Conservation (phyloP, 1,140 invertebrate genomes). For the Penaeus japonicus region DNA sequence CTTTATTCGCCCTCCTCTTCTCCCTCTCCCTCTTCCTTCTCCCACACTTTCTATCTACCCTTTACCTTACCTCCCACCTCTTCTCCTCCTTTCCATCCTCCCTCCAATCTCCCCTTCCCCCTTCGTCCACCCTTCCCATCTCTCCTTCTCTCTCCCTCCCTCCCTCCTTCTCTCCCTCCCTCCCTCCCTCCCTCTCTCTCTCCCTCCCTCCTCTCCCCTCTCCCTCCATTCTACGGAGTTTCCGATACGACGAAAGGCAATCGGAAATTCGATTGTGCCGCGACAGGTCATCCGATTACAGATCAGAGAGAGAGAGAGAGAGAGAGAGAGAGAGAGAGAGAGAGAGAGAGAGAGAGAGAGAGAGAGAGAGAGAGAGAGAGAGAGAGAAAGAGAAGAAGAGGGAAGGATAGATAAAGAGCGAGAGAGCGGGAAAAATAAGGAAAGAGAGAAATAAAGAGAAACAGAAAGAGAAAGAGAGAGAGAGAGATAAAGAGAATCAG, state of each 20-base stretch:
- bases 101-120: background rate
- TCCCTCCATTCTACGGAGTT: background rate
- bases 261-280: too few species aligned
- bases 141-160: background rate
- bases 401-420: background rate
- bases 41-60: background rate
- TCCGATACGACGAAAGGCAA: too few species aligned
- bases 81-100: background rate
- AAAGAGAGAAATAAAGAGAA: background rate
- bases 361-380: too few species aligned
- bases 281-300: too few species aligned
- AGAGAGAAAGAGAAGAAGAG: background rate
- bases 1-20: background rate
- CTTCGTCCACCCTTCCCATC: background rate
- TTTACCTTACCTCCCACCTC: background rate
- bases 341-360: background rate
- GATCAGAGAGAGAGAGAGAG: background rate
- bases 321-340: background rate
- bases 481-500: background rate
- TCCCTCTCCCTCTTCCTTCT: background rate
- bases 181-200: background rate
- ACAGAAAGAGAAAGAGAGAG: background rate
- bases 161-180: too few species aligned
- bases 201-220: background rate
- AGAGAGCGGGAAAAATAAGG: background rate